A percentile compares a stretch with the other conserved stretches of the same genome.
These are phyloP conservation scores for Lymantria monacha DNA, from an alignment of 2,888 invertebrate species.

Conservation along the genomic window DNA sequence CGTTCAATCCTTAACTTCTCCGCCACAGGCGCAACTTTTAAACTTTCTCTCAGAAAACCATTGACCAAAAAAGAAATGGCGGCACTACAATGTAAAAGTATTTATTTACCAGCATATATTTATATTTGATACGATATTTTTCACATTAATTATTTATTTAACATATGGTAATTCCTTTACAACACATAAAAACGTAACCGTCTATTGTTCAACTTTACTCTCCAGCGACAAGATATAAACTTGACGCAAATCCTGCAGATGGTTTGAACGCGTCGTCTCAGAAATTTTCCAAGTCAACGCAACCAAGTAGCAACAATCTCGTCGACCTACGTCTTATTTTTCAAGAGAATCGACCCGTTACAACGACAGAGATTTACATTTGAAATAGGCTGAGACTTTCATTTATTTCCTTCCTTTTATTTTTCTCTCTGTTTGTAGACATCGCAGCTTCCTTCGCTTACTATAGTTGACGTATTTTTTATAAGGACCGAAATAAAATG, in stretches of 20 bases:
- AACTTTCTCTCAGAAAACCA: too few species aligned
- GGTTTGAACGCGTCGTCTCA: slow-evolving; percentile 53
- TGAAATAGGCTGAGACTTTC: slow-evolving; percentile 66
- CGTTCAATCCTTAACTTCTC: too few species aligned
- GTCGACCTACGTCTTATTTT: slow-evolving; percentile 71
- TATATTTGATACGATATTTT: too few species aligned
- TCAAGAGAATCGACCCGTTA: slow-evolving; percentile 65
- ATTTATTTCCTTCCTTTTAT: slow-evolving; percentile 62
- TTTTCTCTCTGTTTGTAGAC: slow-evolving; percentile 46
- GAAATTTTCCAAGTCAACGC: slow-evolving; percentile 68
- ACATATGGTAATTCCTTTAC: slow-evolving; percentile 34
- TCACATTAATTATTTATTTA: too few species aligned
- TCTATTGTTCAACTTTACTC: slow-evolving; percentile 62
- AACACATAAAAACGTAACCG: slow-evolving; percentile 41
- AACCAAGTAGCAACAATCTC: slow-evolving; percentile 66
- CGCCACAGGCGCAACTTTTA: too few species aligned
- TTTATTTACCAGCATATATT: too few species aligned
- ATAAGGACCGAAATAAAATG: slow-evolving; percentile 8
- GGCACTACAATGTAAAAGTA: too few species aligned
- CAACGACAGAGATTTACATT: slow-evolving; percentile 75
- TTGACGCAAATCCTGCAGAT: slow-evolving; percentile 62
- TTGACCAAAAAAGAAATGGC: too few species aligned
- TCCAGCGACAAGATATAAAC: slow-evolving; percentile 57
- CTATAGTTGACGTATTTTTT: slow-evolving; percentile 18
- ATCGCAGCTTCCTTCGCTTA: slow-evolving; percentile 23